Evolutionary conservation across 1,140 invertebrate species (phyloP).

Genomic region (Drosophila mayri): DNA sequence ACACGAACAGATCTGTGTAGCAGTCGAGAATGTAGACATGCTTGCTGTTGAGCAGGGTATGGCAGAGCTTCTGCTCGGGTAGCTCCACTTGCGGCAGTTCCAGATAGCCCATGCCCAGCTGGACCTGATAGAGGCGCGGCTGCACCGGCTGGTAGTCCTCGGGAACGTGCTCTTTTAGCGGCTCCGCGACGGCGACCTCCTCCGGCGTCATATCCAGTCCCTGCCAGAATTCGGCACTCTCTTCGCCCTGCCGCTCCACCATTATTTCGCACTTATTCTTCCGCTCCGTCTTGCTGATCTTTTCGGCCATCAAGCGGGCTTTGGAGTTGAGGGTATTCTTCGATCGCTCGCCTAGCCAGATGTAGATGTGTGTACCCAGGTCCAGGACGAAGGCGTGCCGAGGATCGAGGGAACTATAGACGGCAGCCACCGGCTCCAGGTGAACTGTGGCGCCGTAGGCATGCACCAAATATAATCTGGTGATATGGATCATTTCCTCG

Average conservation of each 20-base stretch:
- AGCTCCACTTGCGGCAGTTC: constrained; percentile 98
- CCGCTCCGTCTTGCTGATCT: constrained; percentile 99
- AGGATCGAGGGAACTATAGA: constrained; percentile 92
- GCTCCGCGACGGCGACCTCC: constrained; percentile 52
- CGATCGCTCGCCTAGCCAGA: constrained; percentile 97
- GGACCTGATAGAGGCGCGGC: constrained; percentile 96
- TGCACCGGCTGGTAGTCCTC: constrained; percentile 90
- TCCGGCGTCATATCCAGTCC: constrained; percentile 87
- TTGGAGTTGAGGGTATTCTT: constrained; percentile 98
- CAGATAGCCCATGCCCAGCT: constrained; percentile 98
- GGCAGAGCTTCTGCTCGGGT: constrained; percentile 90
- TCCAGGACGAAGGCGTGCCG: constrained; percentile 97
- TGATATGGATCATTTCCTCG: constrained; percentile 95
- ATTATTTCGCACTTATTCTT: constrained; percentile 97
- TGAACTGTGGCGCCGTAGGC: constrained; percentile 95
- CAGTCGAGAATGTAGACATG: constrained; percentile 99
- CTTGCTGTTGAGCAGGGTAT: constrained; percentile 93
- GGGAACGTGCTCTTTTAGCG: constrained; percentile 90
- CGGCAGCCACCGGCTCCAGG: constrained; percentile 94
- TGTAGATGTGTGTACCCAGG: constrained; percentile 93
- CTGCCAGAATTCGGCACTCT: constrained; percentile 94
- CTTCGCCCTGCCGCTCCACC: constrained; percentile 92
- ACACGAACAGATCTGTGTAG: constrained; percentile 98
- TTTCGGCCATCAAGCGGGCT: constrained; percentile 97
- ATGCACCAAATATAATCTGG: constrained; percentile 95